Conservation (phyloP, 1,140 invertebrate genomes). For the Ctenoplectra terminalis region DNA sequence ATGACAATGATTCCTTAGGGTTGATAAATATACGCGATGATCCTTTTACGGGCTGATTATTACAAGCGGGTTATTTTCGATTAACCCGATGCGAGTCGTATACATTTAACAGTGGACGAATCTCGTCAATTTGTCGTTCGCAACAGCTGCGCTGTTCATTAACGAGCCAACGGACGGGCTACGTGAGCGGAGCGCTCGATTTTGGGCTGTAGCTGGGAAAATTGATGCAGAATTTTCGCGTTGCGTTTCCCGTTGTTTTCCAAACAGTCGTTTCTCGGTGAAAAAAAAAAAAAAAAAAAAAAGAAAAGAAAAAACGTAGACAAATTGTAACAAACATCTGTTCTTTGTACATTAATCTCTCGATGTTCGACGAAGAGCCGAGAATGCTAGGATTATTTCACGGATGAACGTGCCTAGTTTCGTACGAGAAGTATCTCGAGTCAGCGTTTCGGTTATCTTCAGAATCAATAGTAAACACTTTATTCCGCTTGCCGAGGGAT, state of each 20-base stretch:
- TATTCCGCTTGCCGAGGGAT: too few relatives aligned
- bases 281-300: not conserved
- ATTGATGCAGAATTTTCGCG: not conserved
- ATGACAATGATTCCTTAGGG: too few relatives aligned
- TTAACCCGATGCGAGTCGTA: not conserved
- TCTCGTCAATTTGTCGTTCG: conserved; percentile 29
- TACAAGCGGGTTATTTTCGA: not conserved
- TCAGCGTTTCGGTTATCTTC: not conserved
- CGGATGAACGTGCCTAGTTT: too few relatives aligned
- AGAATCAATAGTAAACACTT: not conserved
- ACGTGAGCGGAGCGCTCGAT: not conserved
- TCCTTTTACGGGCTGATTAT: not conserved
- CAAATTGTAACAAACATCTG: not conserved
- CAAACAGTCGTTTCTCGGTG: too few relatives aligned
- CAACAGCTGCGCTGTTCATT: conserved; percentile 29
- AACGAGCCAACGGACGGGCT: not conserved
- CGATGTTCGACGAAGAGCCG: too few relatives aligned
- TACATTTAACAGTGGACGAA: conserved; percentile 9
- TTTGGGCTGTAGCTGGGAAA: conserved; percentile 5
- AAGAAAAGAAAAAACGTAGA: too few relatives aligned
- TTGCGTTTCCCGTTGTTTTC: not conserved
- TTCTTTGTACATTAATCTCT: not conserved
- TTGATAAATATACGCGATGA: not conserved
- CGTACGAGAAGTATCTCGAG: too few relatives aligned
- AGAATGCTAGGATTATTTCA: too few relatives aligned